Conservation (phyloP, 64 coral and sea anemone species). For the Orbicella faveolata region DNA sequence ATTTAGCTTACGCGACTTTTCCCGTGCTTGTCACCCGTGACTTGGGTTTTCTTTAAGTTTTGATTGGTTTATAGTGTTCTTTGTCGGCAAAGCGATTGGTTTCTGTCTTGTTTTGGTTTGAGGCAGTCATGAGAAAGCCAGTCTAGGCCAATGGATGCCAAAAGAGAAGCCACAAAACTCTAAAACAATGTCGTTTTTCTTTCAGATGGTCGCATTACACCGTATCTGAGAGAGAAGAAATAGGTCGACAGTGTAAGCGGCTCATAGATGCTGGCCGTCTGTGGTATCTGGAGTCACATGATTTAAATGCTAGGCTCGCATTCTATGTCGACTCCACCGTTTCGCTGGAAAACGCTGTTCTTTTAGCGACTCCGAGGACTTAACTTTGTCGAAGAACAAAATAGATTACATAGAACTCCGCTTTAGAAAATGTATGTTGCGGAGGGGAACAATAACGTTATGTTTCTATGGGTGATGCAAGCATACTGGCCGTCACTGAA, state of each 20-base stretch:
- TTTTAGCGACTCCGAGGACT: slow-evolving; percentile 53
- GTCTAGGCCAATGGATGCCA: not conserved
- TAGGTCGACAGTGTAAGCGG: slow-evolving; percentile 87
- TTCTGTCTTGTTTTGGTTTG: not conserved
- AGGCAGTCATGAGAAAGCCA: not conserved
- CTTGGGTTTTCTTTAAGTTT: too few relatives aligned
- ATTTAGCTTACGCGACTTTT: too few relatives aligned
- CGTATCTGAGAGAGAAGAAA: slow-evolving; percentile 78
- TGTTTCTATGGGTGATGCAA: too few relatives aligned
- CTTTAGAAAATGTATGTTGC: not conserved
- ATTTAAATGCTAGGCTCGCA: slow-evolving; percentile 56
- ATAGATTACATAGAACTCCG: not conserved
- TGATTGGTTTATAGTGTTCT: not conserved
- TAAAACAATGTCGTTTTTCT: slow-evolving; percentile 16
- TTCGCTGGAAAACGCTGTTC: slow-evolving; percentile 90
- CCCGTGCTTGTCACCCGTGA: too few relatives aligned
- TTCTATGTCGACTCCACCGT: slow-evolving; percentile 69
- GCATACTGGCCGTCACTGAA: too few relatives aligned
- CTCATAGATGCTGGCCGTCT: slow-evolving; percentile 82
- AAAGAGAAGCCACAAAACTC: not conserved
- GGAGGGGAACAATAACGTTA: not conserved
- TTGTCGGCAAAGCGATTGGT: not conserved
- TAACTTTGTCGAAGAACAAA: not conserved
- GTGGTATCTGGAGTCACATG: slow-evolving; percentile 60
- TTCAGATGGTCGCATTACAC: slow-evolving; percentile 64